Evolutionary conservation across 2,888 invertebrate species (phyloP).

Genomic region (Synergus itoensis): DNA sequence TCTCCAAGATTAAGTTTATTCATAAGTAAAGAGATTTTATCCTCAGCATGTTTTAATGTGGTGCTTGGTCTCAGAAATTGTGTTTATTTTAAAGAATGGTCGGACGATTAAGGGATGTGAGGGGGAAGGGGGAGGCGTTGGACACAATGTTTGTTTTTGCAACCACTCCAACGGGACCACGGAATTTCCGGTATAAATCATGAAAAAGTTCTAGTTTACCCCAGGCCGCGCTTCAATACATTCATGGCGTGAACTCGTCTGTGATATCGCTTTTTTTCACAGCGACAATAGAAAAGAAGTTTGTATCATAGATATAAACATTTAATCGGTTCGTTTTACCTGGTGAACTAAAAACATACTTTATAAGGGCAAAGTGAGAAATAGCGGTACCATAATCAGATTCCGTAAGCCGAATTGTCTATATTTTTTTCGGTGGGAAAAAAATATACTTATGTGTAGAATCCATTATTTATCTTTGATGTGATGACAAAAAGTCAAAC

Average conservation of each 20-base stretch:
- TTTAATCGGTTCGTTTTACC: background rate
- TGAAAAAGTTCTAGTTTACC: slow-evolving; percentile 34
- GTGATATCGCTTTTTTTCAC: slow-evolving; percentile 8
- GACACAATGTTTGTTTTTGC: slow-evolving; percentile 48
- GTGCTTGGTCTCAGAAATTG: background rate
- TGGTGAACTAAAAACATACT: background rate
- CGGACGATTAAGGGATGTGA: background rate
- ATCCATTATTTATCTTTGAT: background rate
- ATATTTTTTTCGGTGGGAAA: background rate
- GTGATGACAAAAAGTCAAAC: background rate
- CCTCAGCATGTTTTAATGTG: slow-evolving; percentile 45
- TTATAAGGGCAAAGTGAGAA: background rate
- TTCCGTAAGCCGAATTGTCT: background rate
- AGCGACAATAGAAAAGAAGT: slow-evolving; percentile 25
- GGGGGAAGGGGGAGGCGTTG: background rate
- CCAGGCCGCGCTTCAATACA: slow-evolving; percentile 33
- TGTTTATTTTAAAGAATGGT: slow-evolving; percentile 5
- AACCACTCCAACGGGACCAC: slow-evolving; percentile 30
- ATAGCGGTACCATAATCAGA: background rate
- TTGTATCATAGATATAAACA: background rate
- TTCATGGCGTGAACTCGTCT: background rate
- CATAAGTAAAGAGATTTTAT: background rate
- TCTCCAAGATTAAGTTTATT: background rate
- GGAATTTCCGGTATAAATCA: slow-evolving; percentile 50
- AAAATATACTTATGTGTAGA: too few relatives aligned